Evolutionary conservation across 2,797 vertebrate species (phyloP).

Genomic region (Orestias chungarensis): DNA sequence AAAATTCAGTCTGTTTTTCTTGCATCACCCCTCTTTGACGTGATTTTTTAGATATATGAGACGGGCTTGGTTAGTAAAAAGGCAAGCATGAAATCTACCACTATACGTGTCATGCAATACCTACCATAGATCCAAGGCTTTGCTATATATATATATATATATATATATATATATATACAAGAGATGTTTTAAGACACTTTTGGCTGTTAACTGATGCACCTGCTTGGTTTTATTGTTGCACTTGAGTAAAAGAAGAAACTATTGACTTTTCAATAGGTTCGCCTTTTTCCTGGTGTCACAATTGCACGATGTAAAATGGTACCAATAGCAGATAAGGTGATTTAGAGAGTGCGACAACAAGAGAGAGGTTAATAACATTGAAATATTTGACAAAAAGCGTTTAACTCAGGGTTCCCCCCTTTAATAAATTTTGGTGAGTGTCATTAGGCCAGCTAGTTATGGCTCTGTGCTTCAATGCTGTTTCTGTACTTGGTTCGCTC

Average conservation of each 20-base stretch:
- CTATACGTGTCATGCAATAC: constrained; percentile 43
- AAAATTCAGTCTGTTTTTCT: constrained; percentile 42
- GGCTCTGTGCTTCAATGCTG: constrained; percentile 16
- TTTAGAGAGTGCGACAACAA: neutral
- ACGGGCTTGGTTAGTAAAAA: constrained; percentile 33
- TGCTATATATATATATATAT: no score
- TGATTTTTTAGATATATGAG: constrained; percentile 48
- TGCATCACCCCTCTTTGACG: constrained; percentile 57
- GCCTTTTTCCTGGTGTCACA: neutral
- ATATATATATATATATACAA: no score
- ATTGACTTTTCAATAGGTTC: neutral
- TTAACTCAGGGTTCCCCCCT: constrained; percentile 10
- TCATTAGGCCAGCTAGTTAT: constrained; percentile 20
- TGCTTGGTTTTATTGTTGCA: neutral
- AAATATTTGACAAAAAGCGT: constrained; percentile 16
- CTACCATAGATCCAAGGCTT: constrained; percentile 23
- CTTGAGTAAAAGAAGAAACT: neutral
- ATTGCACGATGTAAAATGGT: neutral
- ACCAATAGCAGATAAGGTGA: neutral
- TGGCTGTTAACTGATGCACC: neutral
- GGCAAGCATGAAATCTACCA: constrained; percentile 33
- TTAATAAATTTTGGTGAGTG: constrained; percentile 13
- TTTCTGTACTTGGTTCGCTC: constrained; percentile 33
- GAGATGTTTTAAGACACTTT: neutral
- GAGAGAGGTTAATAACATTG: constrained; percentile 11